Evolutionary conservation across 2,888 invertebrate genomes (phyloP).

Genomic region (Noctua pronuba): DNA sequence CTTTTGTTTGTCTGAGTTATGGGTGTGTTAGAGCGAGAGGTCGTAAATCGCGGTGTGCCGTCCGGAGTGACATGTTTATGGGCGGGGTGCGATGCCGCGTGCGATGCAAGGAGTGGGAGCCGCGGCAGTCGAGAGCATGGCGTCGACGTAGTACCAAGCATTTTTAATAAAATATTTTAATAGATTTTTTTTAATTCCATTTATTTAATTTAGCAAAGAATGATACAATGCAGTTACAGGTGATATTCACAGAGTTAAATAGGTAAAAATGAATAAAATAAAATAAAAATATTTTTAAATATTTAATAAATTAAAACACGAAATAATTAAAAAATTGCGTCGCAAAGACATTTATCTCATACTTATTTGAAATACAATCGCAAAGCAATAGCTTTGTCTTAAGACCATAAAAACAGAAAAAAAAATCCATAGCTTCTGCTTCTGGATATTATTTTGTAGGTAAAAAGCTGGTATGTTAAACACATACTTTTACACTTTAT

Average conservation of each 20-base stretch:
- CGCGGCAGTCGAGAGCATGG: constrained; percentile 88
- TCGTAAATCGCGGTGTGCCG: constrained; percentile 88
- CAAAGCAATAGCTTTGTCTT: not conserved
- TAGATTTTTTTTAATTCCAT: not conserved
- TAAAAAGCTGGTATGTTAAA: not conserved
- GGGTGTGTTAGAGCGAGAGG: constrained; percentile 89
- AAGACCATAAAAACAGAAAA: too few species aligned
- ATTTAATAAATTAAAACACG: not conserved
- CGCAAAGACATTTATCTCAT: not conserved
- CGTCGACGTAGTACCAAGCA: constrained; percentile 74
- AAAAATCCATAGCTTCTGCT: not conserved
- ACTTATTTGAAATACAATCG: not conserved
- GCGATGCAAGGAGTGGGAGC: constrained; percentile 80
- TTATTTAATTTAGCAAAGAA: not conserved
- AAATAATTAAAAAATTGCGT: not conserved
- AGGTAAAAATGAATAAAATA: too few species aligned
- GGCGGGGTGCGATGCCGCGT: constrained; percentile 86
- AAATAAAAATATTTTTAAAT: not conserved
- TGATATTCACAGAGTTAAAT: not conserved
- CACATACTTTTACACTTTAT: not conserved
- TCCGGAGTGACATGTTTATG: constrained; percentile 90
- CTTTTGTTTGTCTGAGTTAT: constrained; percentile 90
- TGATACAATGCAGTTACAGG: not conserved
- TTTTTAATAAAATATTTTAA: constrained; percentile 43
- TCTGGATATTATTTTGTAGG: not conserved